Base-by-base conservation (phyloP, 2,888 invertebrate genomes). In the Coelopa pilipes region DNA sequence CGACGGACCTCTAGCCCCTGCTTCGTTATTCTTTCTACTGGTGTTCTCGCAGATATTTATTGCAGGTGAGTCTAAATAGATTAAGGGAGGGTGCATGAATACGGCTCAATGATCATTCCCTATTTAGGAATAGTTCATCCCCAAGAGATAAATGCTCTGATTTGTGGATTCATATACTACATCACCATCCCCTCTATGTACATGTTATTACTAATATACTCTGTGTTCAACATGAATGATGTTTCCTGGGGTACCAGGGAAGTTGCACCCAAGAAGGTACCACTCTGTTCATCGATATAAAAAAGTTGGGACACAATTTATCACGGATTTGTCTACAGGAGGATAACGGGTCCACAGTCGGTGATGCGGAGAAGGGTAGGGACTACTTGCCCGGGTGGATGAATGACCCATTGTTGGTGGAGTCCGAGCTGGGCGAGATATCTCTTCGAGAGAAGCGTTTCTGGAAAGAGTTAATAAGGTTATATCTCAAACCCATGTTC, bases 211-310 rank as follows among this genome's bases (percentile, higher is more conserved):
- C 93, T 97, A 78, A 93, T 98, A 73, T 98, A 96, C 85, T 96
- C 97, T 0, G 89, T 97, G 45, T 96, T 96, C 85, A 98, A 98
- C 86, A 90, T 98, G 88, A 96, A 98, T 86, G 94, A 96, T 82
- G 94, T 98, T 4, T 93, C 94, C 1, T 98, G 98, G 98, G 98
- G 98, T 7, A 98, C 98, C 0, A 89, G 98, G 75, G 98, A 97
- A 86, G 92, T 90, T 66, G 89, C 89, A 0, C 87, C 82, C 15
- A 78, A 75, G 66, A 79, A 80, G 79, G 80, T 78, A 75, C 75
- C 7, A n/a, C 21, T 60, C 19, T 17, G 19, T 50, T 13, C 13
- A 24, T 21, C n/a, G 12, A 34, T 15, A 24, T 1, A 4, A n/a
- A 34, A 57, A 13, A 46, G 12, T 59, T 34, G 10, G 13, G 15